A percentile compares a stretch with the other conserved stretches of the same genome.
Conservation (phyloP, 2,113 vertebrate species). For the Tonatia bakeri region DNA sequence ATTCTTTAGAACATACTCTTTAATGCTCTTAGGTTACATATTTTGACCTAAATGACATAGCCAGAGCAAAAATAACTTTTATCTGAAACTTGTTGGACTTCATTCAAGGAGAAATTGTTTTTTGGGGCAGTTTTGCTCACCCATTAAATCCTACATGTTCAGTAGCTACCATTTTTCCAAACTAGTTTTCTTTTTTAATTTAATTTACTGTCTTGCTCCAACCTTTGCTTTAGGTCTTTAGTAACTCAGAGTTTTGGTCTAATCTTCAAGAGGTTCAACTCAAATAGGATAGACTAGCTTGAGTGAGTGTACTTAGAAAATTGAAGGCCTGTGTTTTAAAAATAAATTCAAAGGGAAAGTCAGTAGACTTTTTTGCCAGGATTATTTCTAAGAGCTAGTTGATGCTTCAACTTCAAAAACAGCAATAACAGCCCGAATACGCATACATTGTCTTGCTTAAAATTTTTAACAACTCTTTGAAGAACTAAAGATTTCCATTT, state of each 20-base stretch:
- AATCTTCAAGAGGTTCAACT: neutral
- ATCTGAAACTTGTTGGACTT: neutral
- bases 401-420: neutral
- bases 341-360: neutral
- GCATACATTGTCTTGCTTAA: neutral
- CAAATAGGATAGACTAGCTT: neutral
- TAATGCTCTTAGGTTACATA: neutral
- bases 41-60: conserved; percentile 5
- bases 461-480: neutral
- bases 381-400: neutral
- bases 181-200: conserved; percentile 27
- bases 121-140: neutral
- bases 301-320: neutral
- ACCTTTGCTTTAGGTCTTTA: neutral
- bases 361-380: neutral
- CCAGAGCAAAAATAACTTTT: conserved; percentile 25
- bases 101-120: conserved; percentile 21
- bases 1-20: conserved; percentile 18
- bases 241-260: neutral
- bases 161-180: neutral
- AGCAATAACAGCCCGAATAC: neutral
- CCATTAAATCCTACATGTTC: neutral
- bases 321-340: neutral
- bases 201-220: neutral
- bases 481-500: neutral